Base-by-base conservation (phyloP, 2,113 vertebrate species). In the Piprites chloris region DNA sequence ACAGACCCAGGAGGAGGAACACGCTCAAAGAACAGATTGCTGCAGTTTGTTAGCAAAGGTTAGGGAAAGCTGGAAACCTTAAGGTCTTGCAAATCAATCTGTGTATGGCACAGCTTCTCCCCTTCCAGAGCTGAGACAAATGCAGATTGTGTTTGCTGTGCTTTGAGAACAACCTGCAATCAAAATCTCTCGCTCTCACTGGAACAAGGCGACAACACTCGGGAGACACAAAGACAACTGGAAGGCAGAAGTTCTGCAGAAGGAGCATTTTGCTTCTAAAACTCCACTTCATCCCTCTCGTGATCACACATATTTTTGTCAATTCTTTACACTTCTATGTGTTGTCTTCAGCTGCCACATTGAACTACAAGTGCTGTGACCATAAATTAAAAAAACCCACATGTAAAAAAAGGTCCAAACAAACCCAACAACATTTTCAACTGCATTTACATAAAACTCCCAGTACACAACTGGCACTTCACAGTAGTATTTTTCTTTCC, bases 131-230 rank as follows among this genome's bases (percentile, higher is more conserved):
- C 68, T 22, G 52, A 47, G 65, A 61, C 37, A 85, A 56, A 62
- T 0, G 1, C 62, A 75, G 69, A 66, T 58, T 53, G 50, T 27
- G 33, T 9, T 71, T 9, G 1, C 50, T 0, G 3, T 4, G 0
- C 23, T 74, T 42, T 13, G 30, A 39, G 63, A 62, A 44, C 41
- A 77, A 50, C 23, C 37, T 63, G 42, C 4, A 28, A 59, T 21
- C 61, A 65, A 79, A 89, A 49, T 16, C 62, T 32, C 52, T 52
- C 2, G 0, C 41, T 53, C 16, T 63, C 56, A 24, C 83, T 46
- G 12, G 7, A 77, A 3, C 59, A 28, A 37, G 67, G 22, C 24
- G 62, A 19, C 32, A 68, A 6, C 32, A 9, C 39, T 12, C 27
- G 33, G 14, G 75, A 79, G 68, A 59, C 6, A 66, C 65, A 20